Percentiles rank a stretch among this genome's conserved stretches.
Evolutionary conservation across 2,888 invertebrate genomes (phyloP).

Genomic region (Aelia acuminata): DNA sequence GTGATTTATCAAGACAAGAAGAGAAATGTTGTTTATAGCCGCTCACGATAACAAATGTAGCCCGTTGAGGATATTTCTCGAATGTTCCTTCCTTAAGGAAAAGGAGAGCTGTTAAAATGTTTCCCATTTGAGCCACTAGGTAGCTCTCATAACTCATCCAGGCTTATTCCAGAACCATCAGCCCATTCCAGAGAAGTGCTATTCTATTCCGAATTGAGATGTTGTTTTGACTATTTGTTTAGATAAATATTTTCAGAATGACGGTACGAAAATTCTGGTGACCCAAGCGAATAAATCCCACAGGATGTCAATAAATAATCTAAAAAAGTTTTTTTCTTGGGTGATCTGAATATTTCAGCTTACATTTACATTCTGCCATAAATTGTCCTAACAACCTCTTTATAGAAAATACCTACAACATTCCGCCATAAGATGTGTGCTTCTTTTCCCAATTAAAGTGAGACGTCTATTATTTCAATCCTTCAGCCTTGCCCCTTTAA

Average conservation of each 20-base stretch:
- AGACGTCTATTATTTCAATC: no score
- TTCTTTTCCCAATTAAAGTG: no score
- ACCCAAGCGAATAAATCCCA: no score
- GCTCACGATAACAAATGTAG: background rate
- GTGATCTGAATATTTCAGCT: no score
- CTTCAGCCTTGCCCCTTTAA: no score
- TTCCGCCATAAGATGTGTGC: no score
- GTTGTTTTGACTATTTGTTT: background rate
- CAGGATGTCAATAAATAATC: no score
- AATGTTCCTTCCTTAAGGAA: background rate
- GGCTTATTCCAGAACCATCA: background rate
- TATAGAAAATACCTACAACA: no score
- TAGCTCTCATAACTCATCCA: background rate
- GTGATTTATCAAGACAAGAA: conserved; percentile 21
- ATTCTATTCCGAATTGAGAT: background rate
- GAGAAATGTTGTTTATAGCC: background rate
- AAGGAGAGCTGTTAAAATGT: background rate
- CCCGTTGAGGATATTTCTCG: background rate
- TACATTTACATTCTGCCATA: no score
- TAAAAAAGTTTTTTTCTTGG: no score
- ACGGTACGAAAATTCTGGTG: no score
- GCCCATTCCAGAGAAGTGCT: background rate
- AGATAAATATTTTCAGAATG: background rate
- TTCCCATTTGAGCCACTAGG: conserved; percentile 1
- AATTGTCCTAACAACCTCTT: no score